Conservation (phyloP, 2,797 vertebrate genomes). For the Gymnoscopelus microlampas region DNA sequence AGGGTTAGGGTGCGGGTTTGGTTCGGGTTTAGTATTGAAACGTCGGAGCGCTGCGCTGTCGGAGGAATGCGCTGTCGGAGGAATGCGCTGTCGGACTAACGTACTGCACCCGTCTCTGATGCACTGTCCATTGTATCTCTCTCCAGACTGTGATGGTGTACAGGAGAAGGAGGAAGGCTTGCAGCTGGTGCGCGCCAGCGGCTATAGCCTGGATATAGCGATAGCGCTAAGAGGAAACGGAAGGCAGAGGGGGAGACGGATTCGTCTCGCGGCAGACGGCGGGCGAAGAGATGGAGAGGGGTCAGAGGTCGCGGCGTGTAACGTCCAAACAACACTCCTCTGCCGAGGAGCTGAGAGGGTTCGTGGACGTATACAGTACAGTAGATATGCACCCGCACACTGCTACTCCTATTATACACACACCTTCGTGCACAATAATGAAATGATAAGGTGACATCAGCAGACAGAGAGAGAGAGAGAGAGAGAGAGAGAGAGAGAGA, state of each 20-base stretch:
- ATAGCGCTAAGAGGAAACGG: neutral
- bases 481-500: neutral
- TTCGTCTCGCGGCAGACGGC: neutral
- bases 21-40: no score
- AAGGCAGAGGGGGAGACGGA: neutral
- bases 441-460: conserved; percentile 17
- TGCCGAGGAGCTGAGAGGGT: conserved; percentile 5
- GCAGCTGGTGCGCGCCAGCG: neutral
- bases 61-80: no score
- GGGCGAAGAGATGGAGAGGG: neutral
- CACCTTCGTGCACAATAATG: conserved; percentile 34
- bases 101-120: no score
- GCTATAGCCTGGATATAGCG: neutral
- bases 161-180: neutral
- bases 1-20: no score
- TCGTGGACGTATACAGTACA: conserved; percentile 2
- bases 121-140: no score
- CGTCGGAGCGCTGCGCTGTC: no score
- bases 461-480: neutral
- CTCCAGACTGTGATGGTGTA: neutral
- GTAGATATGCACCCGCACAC: neutral
- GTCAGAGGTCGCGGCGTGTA: conserved; percentile 33
- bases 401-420: conserved; percentile 1
- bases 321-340: conserved; percentile 3
- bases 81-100: no score